These are phyloP conservation scores for Drosophila nigrodunni DNA, from an alignment of 1,140 invertebrate genomes.

Conservation along the genomic window DNA sequence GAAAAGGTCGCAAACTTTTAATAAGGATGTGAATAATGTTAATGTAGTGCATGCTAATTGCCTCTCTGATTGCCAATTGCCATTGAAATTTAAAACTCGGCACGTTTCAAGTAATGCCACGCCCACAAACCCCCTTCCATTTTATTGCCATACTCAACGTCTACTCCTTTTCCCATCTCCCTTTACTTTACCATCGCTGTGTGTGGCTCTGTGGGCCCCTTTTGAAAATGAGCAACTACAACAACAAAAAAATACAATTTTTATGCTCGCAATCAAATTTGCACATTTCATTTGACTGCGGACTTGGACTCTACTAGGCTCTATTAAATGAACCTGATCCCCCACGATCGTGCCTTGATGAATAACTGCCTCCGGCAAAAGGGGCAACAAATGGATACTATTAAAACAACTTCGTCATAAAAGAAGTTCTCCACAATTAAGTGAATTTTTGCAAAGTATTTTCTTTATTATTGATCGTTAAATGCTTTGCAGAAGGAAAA, in stretches of 20 bases:
- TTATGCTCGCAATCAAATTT: constrained; percentile 69
- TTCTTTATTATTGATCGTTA: too few species aligned
- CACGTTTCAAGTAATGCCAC: constrained; percentile 52
- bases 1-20: constrained; percentile 46
- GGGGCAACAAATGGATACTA: background rate
- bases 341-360: constrained; percentile 26
- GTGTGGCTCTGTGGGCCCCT: constrained; percentile 42
- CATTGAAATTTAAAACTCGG: constrained; percentile 77
- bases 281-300: constrained; percentile 59
- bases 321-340: constrained; percentile 38
- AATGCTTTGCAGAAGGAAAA: too few species aligned
- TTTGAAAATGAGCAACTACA: background rate
- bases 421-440: too few species aligned
- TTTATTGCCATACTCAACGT: background rate
- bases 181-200: constrained; percentile 28
- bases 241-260: constrained; percentile 32
- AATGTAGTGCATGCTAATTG: constrained; percentile 68
- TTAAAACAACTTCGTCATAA: background rate
- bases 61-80: constrained; percentile 53
- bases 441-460: too few species aligned
- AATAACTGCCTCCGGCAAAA: background rate
- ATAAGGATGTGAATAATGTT: constrained; percentile 80
- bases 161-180: background rate
- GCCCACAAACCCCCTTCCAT: background rate
- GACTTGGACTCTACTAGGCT: constrained; percentile 11